Percentiles rank a stretch among this genome's conserved stretches.
Conservation (phyloP, 2,888 invertebrate genomes). For the Nesidiocoris tenuis region DNA sequence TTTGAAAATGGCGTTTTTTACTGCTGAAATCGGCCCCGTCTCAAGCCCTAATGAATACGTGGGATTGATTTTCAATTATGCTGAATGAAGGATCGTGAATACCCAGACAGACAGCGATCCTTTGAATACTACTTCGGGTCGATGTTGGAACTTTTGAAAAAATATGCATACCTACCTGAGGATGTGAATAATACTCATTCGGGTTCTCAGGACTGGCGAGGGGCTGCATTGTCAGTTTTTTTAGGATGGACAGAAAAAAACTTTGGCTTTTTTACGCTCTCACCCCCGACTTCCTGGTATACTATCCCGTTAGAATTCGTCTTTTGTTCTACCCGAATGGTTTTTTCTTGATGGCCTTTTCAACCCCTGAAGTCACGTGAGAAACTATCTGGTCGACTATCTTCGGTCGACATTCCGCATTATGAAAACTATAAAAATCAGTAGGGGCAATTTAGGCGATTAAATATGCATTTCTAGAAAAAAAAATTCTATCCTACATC, state of each 20-base stretch:
- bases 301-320: slow-evolving; percentile 28
- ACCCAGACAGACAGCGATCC: neutral
- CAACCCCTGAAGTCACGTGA: neutral
- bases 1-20: too few species aligned
- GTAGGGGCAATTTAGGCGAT: too few species aligned
- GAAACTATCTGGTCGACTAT: neutral
- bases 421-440: neutral
- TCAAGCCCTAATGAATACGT: too few species aligned
- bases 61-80: neutral
- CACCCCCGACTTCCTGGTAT: slow-evolving; percentile 37
- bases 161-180: neutral
- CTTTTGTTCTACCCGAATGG: slow-evolving; percentile 15
- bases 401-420: neutral
- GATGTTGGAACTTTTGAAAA: neutral
- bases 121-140: neutral
- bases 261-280: slow-evolving; percentile 8
- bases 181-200: neutral
- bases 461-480: too few species aligned
- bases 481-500: too few species aligned
- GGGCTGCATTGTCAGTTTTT: neutral
- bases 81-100: neutral
- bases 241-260: slow-evolving; percentile 12
- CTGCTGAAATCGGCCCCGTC: too few species aligned
- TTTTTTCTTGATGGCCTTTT: slow-evolving; percentile 18
- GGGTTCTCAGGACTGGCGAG: neutral